Percentiles rank a stretch among this genome's conserved stretches.
These are phyloP conservation scores for Chrysolina oricalcia DNA, from an alignment of 2,888 invertebrate genomes.

Conservation along the genomic window DNA sequence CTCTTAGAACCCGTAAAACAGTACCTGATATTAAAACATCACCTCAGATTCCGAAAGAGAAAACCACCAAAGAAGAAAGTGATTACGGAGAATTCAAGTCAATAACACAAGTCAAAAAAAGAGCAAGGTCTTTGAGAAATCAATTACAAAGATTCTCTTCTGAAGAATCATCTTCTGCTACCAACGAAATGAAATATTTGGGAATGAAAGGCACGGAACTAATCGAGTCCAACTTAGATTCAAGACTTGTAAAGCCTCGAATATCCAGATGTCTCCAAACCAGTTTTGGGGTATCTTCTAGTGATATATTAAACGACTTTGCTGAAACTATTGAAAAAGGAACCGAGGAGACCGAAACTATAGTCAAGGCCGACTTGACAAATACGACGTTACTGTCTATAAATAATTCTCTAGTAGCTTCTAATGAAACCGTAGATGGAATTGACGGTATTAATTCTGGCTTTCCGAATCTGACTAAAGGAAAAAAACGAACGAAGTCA, in stretches of 20 bases:
- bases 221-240: background rate
- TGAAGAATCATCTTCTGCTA: background rate
- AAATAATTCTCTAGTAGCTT: background rate
- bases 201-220: background rate
- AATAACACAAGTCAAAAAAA: background rate
- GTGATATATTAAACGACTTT: background rate
- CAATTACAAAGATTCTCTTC: background rate
- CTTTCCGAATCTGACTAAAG: background rate
- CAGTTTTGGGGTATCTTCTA: background rate
- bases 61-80: background rate
- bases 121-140: background rate
- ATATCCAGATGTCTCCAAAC: background rate
- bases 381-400: background rate
- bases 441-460: conserved; percentile 1
- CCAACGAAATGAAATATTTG: background rate
- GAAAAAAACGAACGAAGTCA: background rate
- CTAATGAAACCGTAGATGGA: background rate
- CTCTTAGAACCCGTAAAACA: conserved; percentile 8
- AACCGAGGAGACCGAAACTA: background rate
- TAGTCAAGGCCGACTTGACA: background rate
- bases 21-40: background rate
- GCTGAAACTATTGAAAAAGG: background rate
- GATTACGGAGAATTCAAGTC: background rate
- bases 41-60: background rate
- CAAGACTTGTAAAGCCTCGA: background rate